Evolutionary conservation across 2,888 invertebrate genomes (phyloP).

Genomic region (Aspidiotus rigidus): DNA sequence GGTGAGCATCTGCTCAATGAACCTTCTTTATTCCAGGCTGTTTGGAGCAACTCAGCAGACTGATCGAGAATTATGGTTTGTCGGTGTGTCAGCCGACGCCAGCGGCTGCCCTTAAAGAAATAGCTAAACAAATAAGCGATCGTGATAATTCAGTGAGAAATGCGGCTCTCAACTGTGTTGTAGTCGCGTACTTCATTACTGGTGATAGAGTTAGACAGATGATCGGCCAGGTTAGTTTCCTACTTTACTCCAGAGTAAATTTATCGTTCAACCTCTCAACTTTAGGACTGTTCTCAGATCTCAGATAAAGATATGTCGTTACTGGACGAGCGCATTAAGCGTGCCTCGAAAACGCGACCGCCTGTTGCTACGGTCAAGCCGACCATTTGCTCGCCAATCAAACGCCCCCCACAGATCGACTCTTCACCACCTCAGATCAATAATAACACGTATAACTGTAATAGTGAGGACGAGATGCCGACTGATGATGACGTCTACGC

Average conservation of each 20-base stretch:
- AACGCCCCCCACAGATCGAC: constrained; percentile 38
- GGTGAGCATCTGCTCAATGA: neutral
- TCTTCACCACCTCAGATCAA: constrained; percentile 41
- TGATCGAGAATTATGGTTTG: constrained; percentile 78
- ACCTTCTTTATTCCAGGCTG: constrained; percentile 56
- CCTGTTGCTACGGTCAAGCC: constrained; percentile 43
- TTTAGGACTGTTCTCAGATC: constrained; percentile 48
- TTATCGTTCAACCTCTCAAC: neutral
- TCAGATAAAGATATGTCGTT: constrained; percentile 90
- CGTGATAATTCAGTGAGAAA: constrained; percentile 91
- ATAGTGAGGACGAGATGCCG: constrained; percentile 28
- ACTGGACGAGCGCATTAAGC: constrained; percentile 90
- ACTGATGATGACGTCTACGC: constrained; percentile 39
- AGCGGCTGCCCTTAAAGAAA: constrained; percentile 70
- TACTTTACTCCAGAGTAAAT: neutral
- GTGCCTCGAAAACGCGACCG: constrained; percentile 57
- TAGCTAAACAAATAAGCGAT: constrained; percentile 91
- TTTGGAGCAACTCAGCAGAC: constrained; percentile 76
- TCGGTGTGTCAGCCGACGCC: constrained; percentile 73
- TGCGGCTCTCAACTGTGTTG: constrained; percentile 88
- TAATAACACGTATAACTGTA: constrained; percentile 36
- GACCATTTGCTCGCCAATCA: constrained; percentile 44
- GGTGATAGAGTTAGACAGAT: constrained; percentile 87
- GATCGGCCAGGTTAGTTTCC: constrained; percentile 64
- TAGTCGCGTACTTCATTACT: constrained; percentile 78